Evolutionary conservation across 2,888 invertebrate genomes (phyloP), one percentile per base, ranked within the genome.

Genomic region (Digitonthophagus gazella): DNA sequence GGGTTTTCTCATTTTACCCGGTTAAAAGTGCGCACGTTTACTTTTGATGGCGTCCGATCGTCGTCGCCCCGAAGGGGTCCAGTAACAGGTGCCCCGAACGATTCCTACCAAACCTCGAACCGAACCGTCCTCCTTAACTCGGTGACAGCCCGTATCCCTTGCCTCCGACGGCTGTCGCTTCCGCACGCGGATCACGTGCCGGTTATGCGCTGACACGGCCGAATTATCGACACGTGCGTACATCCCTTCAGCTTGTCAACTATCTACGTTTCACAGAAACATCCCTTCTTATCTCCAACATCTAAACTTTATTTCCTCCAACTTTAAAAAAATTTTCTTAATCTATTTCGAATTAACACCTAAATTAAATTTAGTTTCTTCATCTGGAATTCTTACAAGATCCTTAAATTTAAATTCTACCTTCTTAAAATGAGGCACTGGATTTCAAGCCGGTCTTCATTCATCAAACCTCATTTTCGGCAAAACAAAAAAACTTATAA

Each of bases 201-300:
- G 18, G 67, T 64, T 28, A 20, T 55, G 15, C 55, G 58, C 65
- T 65, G 65, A 65, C 65, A 54, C 44, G 44, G 16, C 65, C 28
- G 65, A 54, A 65, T 65, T 65, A 65, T 65, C 65, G 28, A 65
- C 65, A 64, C 64, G 64, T 64, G 64, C 44, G 22, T 22, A 64
- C 22, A 44, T 44, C 28, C 28, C 28, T 44, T 44, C 28, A n/a
- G 28, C 28, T 44, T 44, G 28, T 44, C 28, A 44, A 44, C 28
- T 6, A 44, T 44, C 28, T 1, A 44, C 2, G n/a, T n/a, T n/a
- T n/a, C n/a, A n/a, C n/a, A n/a, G n/a, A n/a, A n/a, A n/a, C n/a
- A n/a, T n/a, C n/a, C n/a, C n/a, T n/a, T n/a, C n/a, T n/a, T n/a
- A n/a, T n/a, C n/a, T n/a, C n/a, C n/a, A n/a, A n/a, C n/a, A n/a